A percentile compares a stretch with the other conserved stretches of the same genome.
phyloP scores from a whole-genome alignment of 2,888 invertebrate species.

The Polydesmus complanatus region DNA sequence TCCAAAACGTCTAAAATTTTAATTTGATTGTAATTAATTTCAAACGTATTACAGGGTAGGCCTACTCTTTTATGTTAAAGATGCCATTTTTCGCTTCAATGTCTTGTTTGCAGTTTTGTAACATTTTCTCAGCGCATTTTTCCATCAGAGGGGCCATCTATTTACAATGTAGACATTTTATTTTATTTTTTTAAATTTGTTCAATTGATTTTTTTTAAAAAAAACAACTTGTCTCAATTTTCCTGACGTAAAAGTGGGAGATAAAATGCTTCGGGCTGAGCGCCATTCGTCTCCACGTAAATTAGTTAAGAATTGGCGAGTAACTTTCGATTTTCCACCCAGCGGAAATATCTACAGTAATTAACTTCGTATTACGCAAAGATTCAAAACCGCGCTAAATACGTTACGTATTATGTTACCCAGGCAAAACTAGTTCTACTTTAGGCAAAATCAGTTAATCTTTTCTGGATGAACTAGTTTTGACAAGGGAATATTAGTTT shows the following conservation, averaged over 20 bases:
- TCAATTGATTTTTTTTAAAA: not conserved
- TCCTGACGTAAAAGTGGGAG: conserved; percentile 7
- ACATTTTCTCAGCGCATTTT: conserved; percentile 21
- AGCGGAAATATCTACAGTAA: conserved; percentile 5
- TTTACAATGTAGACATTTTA: not conserved
- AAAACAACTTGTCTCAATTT: conserved; percentile 4
- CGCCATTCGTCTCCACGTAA: conserved; percentile 7
- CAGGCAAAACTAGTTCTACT: too few relatives aligned
- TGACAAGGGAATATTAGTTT: too few relatives aligned
- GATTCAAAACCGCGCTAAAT: too few relatives aligned
- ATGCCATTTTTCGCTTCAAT: not conserved
- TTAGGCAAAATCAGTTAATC: too few relatives aligned
- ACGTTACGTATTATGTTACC: too few relatives aligned
- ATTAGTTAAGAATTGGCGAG: not conserved
- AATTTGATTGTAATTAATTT: not conserved
- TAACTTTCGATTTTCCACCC: not conserved
- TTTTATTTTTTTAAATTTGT: too few relatives aligned
- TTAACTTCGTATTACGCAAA: too few relatives aligned
- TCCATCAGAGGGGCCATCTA: conserved; percentile 16
- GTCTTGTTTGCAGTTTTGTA: not conserved
- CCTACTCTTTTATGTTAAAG: not conserved
- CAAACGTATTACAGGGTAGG: not conserved
- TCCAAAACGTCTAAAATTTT: not conserved
- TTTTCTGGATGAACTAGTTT: too few relatives aligned
- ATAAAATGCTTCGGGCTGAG: conserved; percentile 1